phyloP scores from a whole-genome alignment of 2,888 invertebrate species.

The Nineta flava region DNA sequence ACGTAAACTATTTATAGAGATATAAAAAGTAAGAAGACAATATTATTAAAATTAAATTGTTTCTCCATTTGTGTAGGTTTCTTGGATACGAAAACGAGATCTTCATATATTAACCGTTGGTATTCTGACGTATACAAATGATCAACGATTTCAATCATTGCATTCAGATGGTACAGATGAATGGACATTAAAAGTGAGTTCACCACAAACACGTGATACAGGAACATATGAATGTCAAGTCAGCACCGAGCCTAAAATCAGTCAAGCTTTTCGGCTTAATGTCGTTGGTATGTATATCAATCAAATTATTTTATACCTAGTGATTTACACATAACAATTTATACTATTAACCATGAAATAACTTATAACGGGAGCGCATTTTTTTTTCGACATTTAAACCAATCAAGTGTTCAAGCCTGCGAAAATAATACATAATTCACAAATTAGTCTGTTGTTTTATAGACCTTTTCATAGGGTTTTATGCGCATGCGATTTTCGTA shows the following conservation, averaged over 20 bases:
- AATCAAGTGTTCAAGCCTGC: too few species aligned
- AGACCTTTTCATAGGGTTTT: too few species aligned
- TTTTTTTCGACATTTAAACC: too few species aligned
- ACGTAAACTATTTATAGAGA: too few species aligned
- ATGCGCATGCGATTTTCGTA: too few species aligned
- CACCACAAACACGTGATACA: constrained; percentile 49
- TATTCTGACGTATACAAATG: constrained; percentile 55
- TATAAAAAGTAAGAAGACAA: too few species aligned
- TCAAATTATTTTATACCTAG: background rate
- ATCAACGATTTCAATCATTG: constrained; percentile 52
- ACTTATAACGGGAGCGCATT: too few species aligned
- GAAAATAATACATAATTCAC: too few species aligned
- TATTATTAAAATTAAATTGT: too few species aligned
- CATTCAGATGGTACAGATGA: constrained; percentile 57
- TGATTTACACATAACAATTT: background rate
- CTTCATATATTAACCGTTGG: constrained; percentile 61
- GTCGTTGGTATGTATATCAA: constrained; percentile 50
- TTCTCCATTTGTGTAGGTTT: constrained; percentile 40
- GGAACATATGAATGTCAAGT: constrained; percentile 64
- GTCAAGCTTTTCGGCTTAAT: constrained; percentile 54
- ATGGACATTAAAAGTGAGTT: constrained; percentile 54
- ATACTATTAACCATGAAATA: background rate
- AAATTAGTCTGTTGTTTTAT: too few species aligned
- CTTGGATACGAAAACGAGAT: constrained; percentile 74
- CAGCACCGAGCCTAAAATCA: constrained; percentile 63